phyloP scores from a whole-genome alignment of 2,113 vertebrate genomes.

The Symphodus melops region DNA sequence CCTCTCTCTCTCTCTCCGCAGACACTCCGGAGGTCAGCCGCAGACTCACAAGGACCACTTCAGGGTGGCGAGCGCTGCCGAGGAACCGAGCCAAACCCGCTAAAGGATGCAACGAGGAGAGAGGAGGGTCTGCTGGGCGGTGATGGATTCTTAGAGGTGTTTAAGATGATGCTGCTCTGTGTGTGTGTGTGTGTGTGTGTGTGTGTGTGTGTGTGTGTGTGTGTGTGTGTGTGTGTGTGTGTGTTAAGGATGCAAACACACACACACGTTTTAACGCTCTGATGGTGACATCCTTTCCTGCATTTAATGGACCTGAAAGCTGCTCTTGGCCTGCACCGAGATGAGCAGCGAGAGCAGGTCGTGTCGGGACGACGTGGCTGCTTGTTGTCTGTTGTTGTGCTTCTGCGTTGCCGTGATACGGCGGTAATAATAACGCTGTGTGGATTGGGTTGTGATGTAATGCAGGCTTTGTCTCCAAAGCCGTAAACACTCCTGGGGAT shows the following conservation, averaged over 20 bases:
- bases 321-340: neutral
- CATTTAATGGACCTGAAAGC: neutral
- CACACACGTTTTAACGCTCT: constrained; percentile 4
- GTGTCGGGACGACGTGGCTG: neutral
- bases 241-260: constrained; percentile 20
- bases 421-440: neutral
- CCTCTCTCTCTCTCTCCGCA: constrained; percentile 6
- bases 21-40: constrained; percentile 47
- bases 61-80: constrained; percentile 9
- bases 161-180: neutral
- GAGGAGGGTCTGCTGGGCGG: constrained; percentile 14
- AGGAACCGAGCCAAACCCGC: constrained; percentile 19
- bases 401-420: neutral
- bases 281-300: constrained; percentile 23
- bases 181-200: too few species aligned
- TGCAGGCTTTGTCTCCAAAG: neutral
- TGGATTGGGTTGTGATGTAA: neutral
- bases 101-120: neutral
- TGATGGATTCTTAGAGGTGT: constrained; percentile 28
- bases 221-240: constrained; percentile 37
- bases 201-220: neutral
- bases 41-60: constrained; percentile 60
- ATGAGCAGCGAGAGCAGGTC: neutral
- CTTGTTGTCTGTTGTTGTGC: constrained; percentile 1
- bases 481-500: neutral